Base-by-base conservation (phyloP, 2,797 vertebrate species). In the Heteromormyrus szaboi region DNA sequence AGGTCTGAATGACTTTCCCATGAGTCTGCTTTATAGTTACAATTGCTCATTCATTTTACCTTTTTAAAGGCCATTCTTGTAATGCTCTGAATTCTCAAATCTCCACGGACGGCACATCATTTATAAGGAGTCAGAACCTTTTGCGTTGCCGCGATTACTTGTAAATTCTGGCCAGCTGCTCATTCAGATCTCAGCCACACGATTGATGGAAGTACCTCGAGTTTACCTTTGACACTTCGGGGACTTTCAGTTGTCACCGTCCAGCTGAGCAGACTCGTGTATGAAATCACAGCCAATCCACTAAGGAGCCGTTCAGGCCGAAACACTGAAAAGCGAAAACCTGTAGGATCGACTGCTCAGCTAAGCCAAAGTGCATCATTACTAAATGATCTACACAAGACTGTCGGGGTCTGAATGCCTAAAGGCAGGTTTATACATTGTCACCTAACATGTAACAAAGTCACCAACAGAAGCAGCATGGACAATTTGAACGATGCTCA, bases 141-240 rank as follows among this genome's bases (percentile, higher is more conserved):
- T 86, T 62, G 33, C 53, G 3, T 37, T 62, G 51, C 51, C 29
- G 2, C n/a, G 0, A 44, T 86, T 41, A 22, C 54, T 59, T 22
- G 54, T 86, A 86, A 62, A 62, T 86, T 37, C n/a, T 86, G 85
- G 11, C 85, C 85, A 62, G 51, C 54, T 44, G 33, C 17, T 86
- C 17, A 44, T 9, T 14, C 37, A 41, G 48, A 51, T 59, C 44
- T 84, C 81, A 85, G 25, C 48, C 83, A 62, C 29, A 54, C 3
- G 14, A 22, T 0, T 44, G 25, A 12, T 41, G 53, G 53, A 86
- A 41, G 25, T 54, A 62, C 51, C 51, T 33, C 33, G 29, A 86
- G 29, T n/a, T 11, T 62, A 17, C 14, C 37, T n/a, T 4, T 37
- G 17, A 56, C 85, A 41, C 56, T 14, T 59, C 33, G 33, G 19